Conservation (phyloP, 2,888 invertebrate species). For the Opisthograptis luteolata region DNA sequence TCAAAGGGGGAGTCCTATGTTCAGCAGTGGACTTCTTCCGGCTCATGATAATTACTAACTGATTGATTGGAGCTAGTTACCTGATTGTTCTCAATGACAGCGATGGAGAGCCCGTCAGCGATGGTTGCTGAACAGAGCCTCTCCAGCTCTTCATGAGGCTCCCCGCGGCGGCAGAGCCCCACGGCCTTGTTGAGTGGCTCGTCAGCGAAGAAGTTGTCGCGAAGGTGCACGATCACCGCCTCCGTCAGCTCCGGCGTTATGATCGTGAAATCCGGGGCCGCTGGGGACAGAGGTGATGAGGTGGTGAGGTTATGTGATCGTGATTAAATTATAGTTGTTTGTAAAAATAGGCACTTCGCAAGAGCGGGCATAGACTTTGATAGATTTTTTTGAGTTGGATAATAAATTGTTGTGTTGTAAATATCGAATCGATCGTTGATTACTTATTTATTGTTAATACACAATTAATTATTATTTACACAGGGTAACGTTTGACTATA, state of each 20-base stretch:
- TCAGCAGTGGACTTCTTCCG: no score
- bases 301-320: background rate
- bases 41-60: no score
- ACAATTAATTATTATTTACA: no score
- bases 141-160: conserved; percentile 89
- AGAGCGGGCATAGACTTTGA: no score
- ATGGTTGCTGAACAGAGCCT: conserved; percentile 89
- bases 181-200: conserved; percentile 93
- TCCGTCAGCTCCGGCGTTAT: conserved; percentile 73
- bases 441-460: no score
- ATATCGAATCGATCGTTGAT: background rate
- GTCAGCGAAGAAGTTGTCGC: conserved; percentile 91
- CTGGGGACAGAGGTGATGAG: conserved; percentile 28
- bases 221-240: conserved; percentile 88
- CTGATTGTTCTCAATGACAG: conserved; percentile 49
- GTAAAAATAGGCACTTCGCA: background rate
- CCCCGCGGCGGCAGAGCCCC: conserved; percentile 88
- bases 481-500: no score
- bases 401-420: no score
- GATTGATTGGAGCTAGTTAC: conserved; percentile 11
- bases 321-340: background rate
- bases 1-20: no score
- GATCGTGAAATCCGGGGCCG: conserved; percentile 62
- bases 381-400: no score
- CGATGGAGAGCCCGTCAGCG: conserved; percentile 87